Evolutionary conservation across 64 coral and sea anemone genomes (phyloP), one percentile per base, ranked within the genome.

Genomic region (Hydrozoanthus tunicans): DNA sequence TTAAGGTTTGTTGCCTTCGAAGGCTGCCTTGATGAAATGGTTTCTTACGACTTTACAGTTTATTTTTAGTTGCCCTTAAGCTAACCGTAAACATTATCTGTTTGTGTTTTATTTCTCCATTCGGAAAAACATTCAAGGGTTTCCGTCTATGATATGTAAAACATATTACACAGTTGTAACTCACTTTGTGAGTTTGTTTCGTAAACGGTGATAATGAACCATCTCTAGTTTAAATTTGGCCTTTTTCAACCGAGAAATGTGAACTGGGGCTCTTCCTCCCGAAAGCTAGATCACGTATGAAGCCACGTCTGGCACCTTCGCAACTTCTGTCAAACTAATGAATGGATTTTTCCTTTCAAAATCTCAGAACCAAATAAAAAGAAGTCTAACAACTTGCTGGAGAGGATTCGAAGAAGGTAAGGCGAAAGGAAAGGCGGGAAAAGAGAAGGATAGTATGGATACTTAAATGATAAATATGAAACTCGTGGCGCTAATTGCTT

Each of bases 21-120:
- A 58, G 20, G 74, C 5, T 61, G 59, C 7, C 7, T 8, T 17
- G 58, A 20, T 58, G 9, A 27, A 73, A 73, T 12, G 5, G 12
- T 5, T 43, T 73, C 53, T 51, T 74, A 74, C 84, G 54, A 88
- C 53, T 75, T 62, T 60, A 60, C n/a, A 88, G 69, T 58, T 43
- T 88, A 88, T 88, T 88, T 88, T 88, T 88, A 88, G 84, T 70
- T 23, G 69, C 59, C 70, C 84, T 88, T 88, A 88, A 88, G 68
- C 84, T 88, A 11, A 88, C 68, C 74, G 69, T 88, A 88, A 88
- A 88, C 84, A 88, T 13, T 59, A 6, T 73, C 20, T 88, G 70
- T 88, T 88, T 88, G 84, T 88, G 20, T 88, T 74, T 88, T 74
- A 88, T 82, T 74, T 75, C 84, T 26, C 84, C 8, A 20, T 58